Conservation (phyloP, 2,797 vertebrate species). For the Distichodus sexfasciatus region DNA sequence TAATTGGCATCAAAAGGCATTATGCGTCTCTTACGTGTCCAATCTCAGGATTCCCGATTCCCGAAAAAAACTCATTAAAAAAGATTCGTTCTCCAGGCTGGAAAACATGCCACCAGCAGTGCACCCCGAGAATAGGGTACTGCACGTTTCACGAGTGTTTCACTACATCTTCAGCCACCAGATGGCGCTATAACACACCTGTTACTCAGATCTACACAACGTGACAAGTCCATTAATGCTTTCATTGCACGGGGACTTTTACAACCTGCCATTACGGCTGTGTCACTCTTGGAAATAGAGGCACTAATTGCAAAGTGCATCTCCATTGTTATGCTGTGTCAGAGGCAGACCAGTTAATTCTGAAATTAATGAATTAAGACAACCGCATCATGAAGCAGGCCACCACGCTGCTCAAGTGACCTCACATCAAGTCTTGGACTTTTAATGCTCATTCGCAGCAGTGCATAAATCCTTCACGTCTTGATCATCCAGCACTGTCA, state of each 20-base stretch:
- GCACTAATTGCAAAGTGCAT: conserved; percentile 42
- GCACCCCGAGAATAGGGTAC: no score
- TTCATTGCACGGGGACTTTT: conserved; percentile 52
- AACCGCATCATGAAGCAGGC: conserved; percentile 13
- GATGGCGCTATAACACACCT: conserved; percentile 41
- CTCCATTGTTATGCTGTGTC: conserved; percentile 36
- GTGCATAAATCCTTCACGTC: conserved; percentile 9
- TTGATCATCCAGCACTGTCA: conserved; percentile 23
- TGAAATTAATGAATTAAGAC: conserved; percentile 34
- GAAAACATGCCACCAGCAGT: background rate
- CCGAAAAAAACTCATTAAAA: no score
- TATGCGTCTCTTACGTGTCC: no score
- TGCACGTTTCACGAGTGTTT: no score
- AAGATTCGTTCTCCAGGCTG: no score
- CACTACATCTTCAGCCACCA: conserved; percentile 19
- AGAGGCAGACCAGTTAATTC: conserved; percentile 35
- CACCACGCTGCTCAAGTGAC: conserved; percentile 30
- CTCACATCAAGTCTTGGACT: conserved; percentile 1
- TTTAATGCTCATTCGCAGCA: conserved; percentile 1
- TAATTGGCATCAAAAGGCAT: no score
- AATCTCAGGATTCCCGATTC: no score
- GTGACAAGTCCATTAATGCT: conserved; percentile 59
- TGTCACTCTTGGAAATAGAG: conserved; percentile 43
- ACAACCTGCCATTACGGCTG: conserved; percentile 51
- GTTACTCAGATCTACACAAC: conserved; percentile 36